phyloP scores from a whole-genome alignment of 2,113 vertebrate species.

The Turnix velox region DNA sequence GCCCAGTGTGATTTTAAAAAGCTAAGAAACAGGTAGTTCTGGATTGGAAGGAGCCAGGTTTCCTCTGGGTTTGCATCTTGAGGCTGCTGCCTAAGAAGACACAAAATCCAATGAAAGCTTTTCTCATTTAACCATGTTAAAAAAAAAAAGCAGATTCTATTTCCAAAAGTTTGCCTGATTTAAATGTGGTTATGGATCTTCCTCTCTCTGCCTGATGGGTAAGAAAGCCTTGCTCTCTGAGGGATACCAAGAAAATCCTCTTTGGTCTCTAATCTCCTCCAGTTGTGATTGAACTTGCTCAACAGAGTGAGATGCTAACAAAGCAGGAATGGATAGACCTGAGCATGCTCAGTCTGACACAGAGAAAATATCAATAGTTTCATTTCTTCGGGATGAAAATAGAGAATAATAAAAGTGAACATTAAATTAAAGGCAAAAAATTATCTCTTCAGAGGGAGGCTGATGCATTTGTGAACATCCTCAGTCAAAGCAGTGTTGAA shows the following conservation, averaged over 20 bases:
- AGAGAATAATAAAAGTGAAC: background rate
- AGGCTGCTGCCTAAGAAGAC: constrained; percentile 24
- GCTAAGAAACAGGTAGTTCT: constrained; percentile 35
- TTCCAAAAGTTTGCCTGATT: constrained; percentile 33
- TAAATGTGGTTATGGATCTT: background rate
- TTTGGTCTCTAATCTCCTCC: background rate
- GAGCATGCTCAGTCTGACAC: background rate
- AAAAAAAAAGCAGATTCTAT: background rate
- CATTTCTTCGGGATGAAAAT: background rate
- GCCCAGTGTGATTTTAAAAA: constrained; percentile 52
- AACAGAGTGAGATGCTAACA: accelerated
- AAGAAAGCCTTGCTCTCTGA: background rate
- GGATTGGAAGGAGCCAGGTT: constrained; percentile 35
- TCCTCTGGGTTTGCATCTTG: constrained; percentile 41
- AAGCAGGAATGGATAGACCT: background rate
- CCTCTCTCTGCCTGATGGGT: background rate
- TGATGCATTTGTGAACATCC: background rate
- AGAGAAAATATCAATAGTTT: background rate
- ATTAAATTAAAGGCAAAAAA: background rate
- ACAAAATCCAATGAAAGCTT: background rate
- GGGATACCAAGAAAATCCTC: background rate
- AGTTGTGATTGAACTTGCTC: background rate
- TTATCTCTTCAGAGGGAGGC: background rate
- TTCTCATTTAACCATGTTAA: constrained; percentile 24
- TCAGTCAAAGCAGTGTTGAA: background rate